Conservation (phyloP, 2,888 invertebrate species). For the Axea sp. region DNA sequence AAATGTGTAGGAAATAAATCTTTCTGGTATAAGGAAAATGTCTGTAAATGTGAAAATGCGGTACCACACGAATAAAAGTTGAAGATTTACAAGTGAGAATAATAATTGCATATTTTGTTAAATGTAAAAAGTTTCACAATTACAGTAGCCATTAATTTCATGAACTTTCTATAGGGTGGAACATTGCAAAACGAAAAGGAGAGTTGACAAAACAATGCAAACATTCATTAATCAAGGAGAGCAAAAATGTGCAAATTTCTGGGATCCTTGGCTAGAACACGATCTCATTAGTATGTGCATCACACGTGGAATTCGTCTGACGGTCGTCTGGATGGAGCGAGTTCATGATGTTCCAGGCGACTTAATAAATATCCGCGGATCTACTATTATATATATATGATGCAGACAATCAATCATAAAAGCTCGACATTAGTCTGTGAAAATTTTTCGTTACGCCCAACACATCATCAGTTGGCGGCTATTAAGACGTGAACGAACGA, state of each 20-base stretch:
- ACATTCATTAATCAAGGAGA: slow-evolving; percentile 27
- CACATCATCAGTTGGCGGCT: slow-evolving; percentile 35
- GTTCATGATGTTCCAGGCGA: slow-evolving; percentile 28
- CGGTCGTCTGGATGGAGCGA: slow-evolving; percentile 34
- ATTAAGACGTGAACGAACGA: slow-evolving; percentile 9
- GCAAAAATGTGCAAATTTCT: slow-evolving; percentile 33
- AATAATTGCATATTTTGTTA: no score
- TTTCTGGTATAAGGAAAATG: no score
- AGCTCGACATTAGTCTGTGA: slow-evolving; percentile 26
- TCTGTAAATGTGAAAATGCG: no score
- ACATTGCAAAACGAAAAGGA: not conserved
- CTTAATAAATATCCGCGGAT: slow-evolving; percentile 47
- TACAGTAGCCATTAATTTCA: no score
- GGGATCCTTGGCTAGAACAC: not conserved
- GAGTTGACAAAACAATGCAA: slow-evolving; percentile 10
- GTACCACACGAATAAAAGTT: no score
- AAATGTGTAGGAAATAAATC: no score
- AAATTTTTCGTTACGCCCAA: slow-evolving; percentile 29
- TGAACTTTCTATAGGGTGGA: no score
- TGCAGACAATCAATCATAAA: slow-evolving; percentile 37
- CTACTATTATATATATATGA: not conserved
- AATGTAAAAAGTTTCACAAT: no score
- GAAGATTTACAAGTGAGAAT: no score
- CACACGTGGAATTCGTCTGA: slow-evolving; percentile 53
- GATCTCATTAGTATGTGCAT: slow-evolving; percentile 40